Evolutionary conservation across 2,113 vertebrate species (phyloP).

Genomic region (Prolemur simus): DNA sequence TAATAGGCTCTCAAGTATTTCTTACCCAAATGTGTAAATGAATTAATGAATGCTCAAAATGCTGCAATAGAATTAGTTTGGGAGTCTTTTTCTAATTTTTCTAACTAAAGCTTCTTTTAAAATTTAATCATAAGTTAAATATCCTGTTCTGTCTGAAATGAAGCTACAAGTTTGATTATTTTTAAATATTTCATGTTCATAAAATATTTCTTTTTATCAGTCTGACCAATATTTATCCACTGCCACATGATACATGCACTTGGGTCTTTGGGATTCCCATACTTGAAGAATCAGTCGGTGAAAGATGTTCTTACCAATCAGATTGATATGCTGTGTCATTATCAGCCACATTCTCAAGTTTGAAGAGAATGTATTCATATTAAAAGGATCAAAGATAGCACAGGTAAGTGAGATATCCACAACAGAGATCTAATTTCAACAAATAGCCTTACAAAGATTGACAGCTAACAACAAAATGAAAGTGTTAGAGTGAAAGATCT

Average conservation of each 20-base stretch:
- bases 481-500: neutral
- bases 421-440: neutral
- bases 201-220: constrained; percentile 63
- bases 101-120: constrained; percentile 48
- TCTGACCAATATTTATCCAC: constrained; percentile 59
- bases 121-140: constrained; percentile 47
- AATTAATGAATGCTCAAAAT: neutral
- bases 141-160: constrained; percentile 40
- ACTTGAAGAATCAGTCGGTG: neutral
- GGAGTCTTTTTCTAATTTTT: constrained; percentile 25
- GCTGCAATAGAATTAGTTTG: neutral
- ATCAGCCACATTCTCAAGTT: neutral
- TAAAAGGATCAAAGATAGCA: neutral
- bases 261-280: neutral
- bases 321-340: neutral
- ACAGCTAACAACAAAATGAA: neutral
- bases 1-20: neutral
- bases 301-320: neutral
- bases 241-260: neutral
- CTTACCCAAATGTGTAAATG: constrained; percentile 35
- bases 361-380: neutral
- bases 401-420: neutral
- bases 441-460: neutral
- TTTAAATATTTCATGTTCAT: constrained; percentile 59
- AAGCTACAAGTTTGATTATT: constrained; percentile 42